phyloP scores from a whole-genome alignment of 1,140 invertebrate species.

The Megathymus violae region DNA sequence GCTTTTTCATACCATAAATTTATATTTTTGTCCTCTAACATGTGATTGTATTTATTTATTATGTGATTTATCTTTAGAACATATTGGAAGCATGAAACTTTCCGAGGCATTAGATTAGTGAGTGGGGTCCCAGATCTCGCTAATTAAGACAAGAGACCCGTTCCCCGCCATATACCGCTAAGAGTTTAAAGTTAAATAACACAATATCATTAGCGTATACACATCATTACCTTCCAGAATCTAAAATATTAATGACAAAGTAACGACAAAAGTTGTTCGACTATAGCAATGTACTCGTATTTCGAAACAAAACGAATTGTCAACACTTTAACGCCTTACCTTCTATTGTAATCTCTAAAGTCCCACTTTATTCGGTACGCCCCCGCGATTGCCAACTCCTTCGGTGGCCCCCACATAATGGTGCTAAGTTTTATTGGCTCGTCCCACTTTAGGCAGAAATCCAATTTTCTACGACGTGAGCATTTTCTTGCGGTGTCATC shows the following conservation, averaged over 20 bases:
- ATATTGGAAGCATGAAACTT: too few species aligned
- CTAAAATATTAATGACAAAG: background rate
- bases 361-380: constrained; percentile 19
- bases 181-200: too few species aligned
- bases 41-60: too few species aligned
- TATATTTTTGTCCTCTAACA: too few species aligned
- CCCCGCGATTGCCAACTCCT: constrained; percentile 17
- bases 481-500: constrained; percentile 6
- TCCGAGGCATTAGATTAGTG: too few species aligned
- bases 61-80: too few species aligned
- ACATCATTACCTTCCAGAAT: too few species aligned
- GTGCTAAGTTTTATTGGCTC: constrained; percentile 31
- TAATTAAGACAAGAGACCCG: too few species aligned
- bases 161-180: too few species aligned
- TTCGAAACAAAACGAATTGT: constrained; percentile 10
- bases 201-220: too few species aligned
- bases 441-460: constrained; percentile 24
- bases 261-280: background rate
- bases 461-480: constrained; percentile 29
- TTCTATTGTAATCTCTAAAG: constrained; percentile 16
- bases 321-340: constrained; percentile 1
- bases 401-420: constrained; percentile 18
- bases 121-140: too few species aligned
- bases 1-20: too few species aligned
- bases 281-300: background rate